A percentile compares a stretch with the other conserved stretches of the same genome.
Conservation (phyloP, 2,888 invertebrate genomes). For the Aspidapion aeneum region DNA sequence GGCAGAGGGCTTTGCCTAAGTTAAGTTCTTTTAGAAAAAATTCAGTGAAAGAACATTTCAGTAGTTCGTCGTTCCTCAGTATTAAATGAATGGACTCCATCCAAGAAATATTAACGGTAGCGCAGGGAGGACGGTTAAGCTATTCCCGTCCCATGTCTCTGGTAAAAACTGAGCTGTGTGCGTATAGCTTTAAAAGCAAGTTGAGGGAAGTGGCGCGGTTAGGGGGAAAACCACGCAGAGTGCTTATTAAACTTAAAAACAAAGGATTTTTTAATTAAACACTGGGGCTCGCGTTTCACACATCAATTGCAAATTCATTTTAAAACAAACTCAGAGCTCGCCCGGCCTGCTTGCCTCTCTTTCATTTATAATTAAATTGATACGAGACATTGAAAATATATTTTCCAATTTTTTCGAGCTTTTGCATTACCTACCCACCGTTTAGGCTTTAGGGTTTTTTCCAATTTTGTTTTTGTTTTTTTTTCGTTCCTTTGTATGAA, state of each 20-base stretch:
- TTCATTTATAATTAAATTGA: slow-evolving; percentile 46
- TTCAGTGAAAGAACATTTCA: too few relatives aligned
- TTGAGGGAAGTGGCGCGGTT: not conserved
- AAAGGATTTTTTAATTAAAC: slow-evolving; percentile 50
- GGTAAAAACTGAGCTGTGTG: not conserved
- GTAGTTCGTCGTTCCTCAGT: too few relatives aligned
- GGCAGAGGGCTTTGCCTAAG: too few relatives aligned
- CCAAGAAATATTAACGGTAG: too few relatives aligned
- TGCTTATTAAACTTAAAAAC: slow-evolving; percentile 50
- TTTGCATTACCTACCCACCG: not conserved
- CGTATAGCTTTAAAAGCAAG: not conserved
- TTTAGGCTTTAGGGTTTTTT: too few relatives aligned
- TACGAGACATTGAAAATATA: slow-evolving; percentile 43
- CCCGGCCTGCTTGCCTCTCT: not conserved
- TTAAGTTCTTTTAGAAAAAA: too few relatives aligned
- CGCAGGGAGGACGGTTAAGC: too few relatives aligned
- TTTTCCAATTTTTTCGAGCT: slow-evolving; percentile 31
- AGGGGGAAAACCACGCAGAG: slow-evolving; percentile 8
- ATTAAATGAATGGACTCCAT: too few relatives aligned
- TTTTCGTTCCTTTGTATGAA: too few relatives aligned
- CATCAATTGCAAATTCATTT: slow-evolving; percentile 49
- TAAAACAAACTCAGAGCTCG: slow-evolving; percentile 40
- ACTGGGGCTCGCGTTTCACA: slow-evolving; percentile 47
- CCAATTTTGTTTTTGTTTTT: too few relatives aligned
- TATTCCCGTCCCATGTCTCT: too few relatives aligned